Percentiles rank a stretch among this genome's conserved stretches.
These are phyloP conservation scores for Bombus picipes DNA, from an alignment of 1,140 invertebrate species.

Conservation along the genomic window DNA sequence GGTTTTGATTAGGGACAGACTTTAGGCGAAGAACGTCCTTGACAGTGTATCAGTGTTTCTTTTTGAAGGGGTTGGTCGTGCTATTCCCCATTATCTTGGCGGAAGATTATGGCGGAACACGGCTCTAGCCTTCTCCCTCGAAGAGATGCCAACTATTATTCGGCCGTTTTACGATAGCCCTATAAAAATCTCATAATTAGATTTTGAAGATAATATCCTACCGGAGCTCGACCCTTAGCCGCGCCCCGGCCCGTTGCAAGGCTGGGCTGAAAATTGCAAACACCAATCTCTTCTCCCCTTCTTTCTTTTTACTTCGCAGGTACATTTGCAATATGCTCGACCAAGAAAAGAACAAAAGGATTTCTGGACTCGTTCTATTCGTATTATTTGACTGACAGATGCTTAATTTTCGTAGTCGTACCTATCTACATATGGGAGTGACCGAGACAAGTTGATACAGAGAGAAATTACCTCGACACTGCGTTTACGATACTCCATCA, in stretches of 20 bases:
- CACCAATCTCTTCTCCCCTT: conserved; percentile 39
- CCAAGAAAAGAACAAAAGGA: neutral
- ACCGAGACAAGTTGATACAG: no score
- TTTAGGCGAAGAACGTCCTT: neutral
- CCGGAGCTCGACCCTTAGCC: conserved; percentile 39
- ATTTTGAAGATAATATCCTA: conserved; percentile 82
- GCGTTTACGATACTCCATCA: no score
- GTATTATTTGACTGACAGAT: no score
- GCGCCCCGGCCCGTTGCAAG: conserved; percentile 3
- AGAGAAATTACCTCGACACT: no score
- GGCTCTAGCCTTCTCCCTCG: conserved; percentile 5
- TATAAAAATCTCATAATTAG: conserved; percentile 83
- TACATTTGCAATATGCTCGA: neutral
- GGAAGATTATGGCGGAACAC: neutral
- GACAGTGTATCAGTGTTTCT: conserved; percentile 25
- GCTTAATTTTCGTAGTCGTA: no score
- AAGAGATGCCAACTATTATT: conserved; percentile 61
- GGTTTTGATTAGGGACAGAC: conserved; percentile 7
- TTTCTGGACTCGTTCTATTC: neutral
- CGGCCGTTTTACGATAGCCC: conserved; percentile 81
- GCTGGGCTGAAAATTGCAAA: conserved; percentile 57
- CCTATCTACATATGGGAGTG: no score
- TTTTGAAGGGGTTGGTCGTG: conserved; percentile 38
- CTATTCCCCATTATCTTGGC: conserved; percentile 51
- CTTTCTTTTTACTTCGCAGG: neutral